phyloP scores from a whole-genome alignment of 2,888 invertebrate species.

The Hedya salicella region DNA sequence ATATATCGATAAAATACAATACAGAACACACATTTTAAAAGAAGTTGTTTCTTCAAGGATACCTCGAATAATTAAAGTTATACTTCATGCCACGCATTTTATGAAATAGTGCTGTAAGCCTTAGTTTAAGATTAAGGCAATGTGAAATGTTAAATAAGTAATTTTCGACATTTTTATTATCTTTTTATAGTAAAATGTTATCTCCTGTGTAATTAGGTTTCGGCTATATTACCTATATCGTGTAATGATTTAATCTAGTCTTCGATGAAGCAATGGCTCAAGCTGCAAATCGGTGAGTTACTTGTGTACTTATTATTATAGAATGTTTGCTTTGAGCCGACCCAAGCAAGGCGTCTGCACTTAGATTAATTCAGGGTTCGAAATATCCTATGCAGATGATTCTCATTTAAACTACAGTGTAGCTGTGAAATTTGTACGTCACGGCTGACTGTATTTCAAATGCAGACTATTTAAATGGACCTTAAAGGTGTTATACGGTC shows the following conservation, averaged over 20 bases:
- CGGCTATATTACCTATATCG: constrained; percentile 42
- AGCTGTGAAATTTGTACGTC: no score
- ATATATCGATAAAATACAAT: no score
- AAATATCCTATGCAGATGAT: no score
- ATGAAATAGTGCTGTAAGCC: constrained; percentile 26
- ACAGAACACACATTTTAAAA: no score
- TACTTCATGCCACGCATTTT: constrained; percentile 7
- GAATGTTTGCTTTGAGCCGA: constrained; percentile 13
- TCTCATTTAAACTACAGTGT: no score
- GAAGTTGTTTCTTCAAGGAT: neutral
- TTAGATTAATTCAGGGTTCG: neutral
- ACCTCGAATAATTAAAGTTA: neutral
- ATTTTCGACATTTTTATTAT: constrained; percentile 39
- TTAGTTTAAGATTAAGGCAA: constrained; percentile 27
- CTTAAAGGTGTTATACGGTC: no score
- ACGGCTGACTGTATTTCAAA: no score
- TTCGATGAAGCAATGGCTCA: constrained; percentile 71
- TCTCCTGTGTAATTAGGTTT: constrained; percentile 47
- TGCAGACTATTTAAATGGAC: no score
- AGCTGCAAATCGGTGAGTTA: constrained; percentile 55
- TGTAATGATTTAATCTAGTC: constrained; percentile 74
- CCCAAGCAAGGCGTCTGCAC: neutral
- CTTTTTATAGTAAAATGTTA: constrained; percentile 44
- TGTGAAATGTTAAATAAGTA: constrained; percentile 35
- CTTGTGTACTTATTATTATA: constrained; percentile 48